Base-by-base conservation (phyloP, 2,888 invertebrate genomes). In the Tryphoninae sp. region DNA sequence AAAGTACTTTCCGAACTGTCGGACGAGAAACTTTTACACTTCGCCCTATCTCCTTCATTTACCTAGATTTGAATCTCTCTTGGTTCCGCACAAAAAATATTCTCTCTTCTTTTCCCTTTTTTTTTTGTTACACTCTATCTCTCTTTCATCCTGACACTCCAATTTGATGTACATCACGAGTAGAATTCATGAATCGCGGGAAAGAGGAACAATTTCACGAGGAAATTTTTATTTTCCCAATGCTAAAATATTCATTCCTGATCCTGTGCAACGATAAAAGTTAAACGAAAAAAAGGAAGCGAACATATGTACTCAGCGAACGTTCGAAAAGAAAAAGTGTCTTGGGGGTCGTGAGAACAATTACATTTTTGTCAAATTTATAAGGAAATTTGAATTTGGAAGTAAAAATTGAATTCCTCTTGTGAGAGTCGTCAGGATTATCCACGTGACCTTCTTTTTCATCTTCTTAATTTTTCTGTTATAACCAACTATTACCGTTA, bases 141-240 rank as follows among this genome's bases (percentile, higher is more conserved):
- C 55, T 67, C 26, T 81, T 73, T 59, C 58, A 45, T 49, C 77
- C 64, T 72, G 80, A 74, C 80, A 72, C 80, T 82, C 82, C 76
- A 81, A 82, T 84, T 78, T 80, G 73, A 81, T 75, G 74, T 79
- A 78, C 69, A 71, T 83, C 67, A 71, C 78, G 79, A 64, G 49
- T 75, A 71, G 78, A 81, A 83, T 81, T 81, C 78, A 81, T 74
- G 74, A 69, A 77, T 82, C 59, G n/a, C 33, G 71, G 19, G 1
- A 72, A 72, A 61, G 49, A 40, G 55, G 23, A 13, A 9, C 16
- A 23, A 42, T 64, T 22, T 2, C 59, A 8, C 40, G 68, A 59
- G 53, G 16, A 9, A 22, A 49, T 33, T 61, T 72, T 22, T 72
- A 69, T 53, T 74, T 67, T 67, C 68, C 65, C 61, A 51, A 42